Conservation (phyloP, 2,888 invertebrate species). For the Himalopsyche tibetana region DNA sequence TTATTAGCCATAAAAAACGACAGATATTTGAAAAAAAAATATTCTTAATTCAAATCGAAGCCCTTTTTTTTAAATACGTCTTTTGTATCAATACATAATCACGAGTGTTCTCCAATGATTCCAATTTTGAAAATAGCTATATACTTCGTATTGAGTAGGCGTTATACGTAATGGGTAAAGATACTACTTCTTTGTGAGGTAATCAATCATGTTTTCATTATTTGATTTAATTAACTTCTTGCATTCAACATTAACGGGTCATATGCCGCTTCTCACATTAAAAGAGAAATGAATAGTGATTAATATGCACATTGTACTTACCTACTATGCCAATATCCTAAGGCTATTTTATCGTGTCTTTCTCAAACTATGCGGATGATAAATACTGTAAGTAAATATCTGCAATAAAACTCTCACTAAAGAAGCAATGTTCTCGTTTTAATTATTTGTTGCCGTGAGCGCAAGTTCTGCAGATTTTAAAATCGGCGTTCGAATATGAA, state of each 20-base stretch:
- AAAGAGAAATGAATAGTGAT: neutral
- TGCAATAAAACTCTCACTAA: too few species aligned
- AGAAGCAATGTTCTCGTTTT: too few species aligned
- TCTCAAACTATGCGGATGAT: constrained; percentile 4
- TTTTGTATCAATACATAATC: too few species aligned
- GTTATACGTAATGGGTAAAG: neutral
- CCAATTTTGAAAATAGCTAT: too few species aligned
- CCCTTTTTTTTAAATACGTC: too few species aligned
- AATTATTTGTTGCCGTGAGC: too few species aligned
- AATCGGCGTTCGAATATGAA: too few species aligned
- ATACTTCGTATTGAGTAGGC: neutral
- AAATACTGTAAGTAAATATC: neutral
- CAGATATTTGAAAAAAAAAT: neutral
- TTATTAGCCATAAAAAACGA: too few species aligned
- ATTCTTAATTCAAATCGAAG: neutral
- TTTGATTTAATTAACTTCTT: constrained; percentile 16
- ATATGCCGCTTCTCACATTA: neutral
- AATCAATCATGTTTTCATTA: neutral
- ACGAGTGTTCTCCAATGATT: too few species aligned
- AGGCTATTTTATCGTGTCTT: neutral
- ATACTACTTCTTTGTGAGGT: neutral
- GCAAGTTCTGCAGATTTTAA: too few species aligned
- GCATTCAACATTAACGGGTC: constrained; percentile 30
- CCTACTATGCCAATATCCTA: neutral
- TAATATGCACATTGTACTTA: neutral